Conservation (phyloP, 2,113 vertebrate species). For the Numenius arquata region DNA sequence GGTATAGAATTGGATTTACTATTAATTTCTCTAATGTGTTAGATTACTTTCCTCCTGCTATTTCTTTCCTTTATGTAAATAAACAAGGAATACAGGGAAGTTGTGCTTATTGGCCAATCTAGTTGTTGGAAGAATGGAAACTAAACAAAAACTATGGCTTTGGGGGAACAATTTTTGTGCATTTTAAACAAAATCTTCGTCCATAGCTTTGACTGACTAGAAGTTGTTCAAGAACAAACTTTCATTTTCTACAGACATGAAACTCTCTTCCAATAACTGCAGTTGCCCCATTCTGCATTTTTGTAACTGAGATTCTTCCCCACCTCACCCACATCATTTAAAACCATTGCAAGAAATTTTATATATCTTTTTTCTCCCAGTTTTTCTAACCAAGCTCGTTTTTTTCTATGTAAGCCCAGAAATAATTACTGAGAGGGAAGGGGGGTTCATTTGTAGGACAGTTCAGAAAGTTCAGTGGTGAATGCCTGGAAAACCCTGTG, state of each 20-base stretch:
- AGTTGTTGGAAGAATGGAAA: not conserved
- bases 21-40: conserved; percentile 26
- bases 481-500: not conserved
- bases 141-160: not conserved
- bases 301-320: not conserved
- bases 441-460: not conserved
- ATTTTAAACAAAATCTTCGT: not conserved
- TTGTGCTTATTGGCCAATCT: not conserved
- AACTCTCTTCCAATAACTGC: not conserved
- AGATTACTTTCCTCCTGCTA: conserved; percentile 11
- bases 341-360: not conserved
- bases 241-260: not conserved
- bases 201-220: not conserved
- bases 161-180: not conserved
- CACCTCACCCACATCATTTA: not conserved
- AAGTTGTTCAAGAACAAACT: not conserved
- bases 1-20: conserved; percentile 46
- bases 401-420: not conserved
- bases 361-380: not conserved
- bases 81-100: not conserved
- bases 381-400: not conserved
- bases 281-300: not conserved
- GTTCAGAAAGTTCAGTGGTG: not conserved
- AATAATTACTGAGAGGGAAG: not conserved
- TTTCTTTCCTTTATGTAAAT: conserved; percentile 26